phyloP scores from a whole-genome alignment of 1,140 invertebrate species.

The Lamellibrachia luymesi region DNA sequence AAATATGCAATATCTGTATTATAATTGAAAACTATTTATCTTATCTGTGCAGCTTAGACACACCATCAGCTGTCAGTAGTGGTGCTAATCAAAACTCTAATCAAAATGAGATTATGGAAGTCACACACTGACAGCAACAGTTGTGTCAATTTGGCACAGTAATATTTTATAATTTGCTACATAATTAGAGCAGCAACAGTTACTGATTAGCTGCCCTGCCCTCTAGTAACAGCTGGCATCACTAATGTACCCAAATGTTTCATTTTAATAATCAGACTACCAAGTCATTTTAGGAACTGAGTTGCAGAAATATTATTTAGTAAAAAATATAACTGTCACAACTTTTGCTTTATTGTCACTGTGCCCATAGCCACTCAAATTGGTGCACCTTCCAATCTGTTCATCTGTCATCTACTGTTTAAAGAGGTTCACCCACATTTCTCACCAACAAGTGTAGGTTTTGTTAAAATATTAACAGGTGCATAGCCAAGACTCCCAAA shows the following conservation, averaged over 20 bases:
- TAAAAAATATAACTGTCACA: not conserved
- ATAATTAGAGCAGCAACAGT: not conserved
- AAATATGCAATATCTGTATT: not conserved
- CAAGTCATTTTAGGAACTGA: not conserved
- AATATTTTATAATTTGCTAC: not conserved
- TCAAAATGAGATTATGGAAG: not conserved
- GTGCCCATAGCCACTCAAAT: not conserved
- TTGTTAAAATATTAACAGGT: no score
- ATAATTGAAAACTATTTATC: not conserved
- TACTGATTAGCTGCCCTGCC: not conserved
- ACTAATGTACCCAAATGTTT: no score
- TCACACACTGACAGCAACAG: not conserved
- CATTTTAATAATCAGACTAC: not conserved
- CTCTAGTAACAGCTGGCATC: not conserved
- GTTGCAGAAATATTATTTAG: not conserved
- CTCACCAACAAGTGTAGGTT: no score
- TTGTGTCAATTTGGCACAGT: not conserved
- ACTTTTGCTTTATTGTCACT: not conserved
- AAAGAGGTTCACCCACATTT: not conserved
- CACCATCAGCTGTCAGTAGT: not conserved
- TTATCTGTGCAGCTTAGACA: not conserved
- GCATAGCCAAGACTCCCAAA: no score
- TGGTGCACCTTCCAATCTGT: not conserved
- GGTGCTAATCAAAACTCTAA: not conserved
- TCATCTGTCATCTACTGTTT: not conserved